These are phyloP conservation scores for Hetaerina titia DNA, from an alignment of 2,888 invertebrate genomes.

Conservation along the genomic window DNA sequence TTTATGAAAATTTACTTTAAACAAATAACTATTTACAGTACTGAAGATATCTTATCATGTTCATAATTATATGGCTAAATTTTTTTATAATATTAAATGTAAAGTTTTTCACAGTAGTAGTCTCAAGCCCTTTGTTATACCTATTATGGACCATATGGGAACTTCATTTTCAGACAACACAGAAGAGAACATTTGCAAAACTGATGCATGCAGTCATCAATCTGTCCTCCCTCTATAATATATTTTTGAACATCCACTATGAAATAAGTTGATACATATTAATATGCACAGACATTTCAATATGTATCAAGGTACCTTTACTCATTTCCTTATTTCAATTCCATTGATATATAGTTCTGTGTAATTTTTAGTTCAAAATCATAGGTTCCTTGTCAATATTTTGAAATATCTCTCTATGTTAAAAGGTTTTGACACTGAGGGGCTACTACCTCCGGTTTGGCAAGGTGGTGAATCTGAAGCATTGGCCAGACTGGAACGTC, in stretches of 20 bases:
- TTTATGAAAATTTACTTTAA: too few relatives aligned
- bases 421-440: slow-evolving; percentile 88
- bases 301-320: background rate
- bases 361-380: slow-evolving; percentile 22
- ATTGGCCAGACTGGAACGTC: slow-evolving; percentile 81
- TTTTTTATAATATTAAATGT: too few relatives aligned
- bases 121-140: too few relatives aligned
- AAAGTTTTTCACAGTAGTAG: too few relatives aligned
- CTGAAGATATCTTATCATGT: too few relatives aligned
- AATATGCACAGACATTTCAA: background rate
- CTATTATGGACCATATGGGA: too few relatives aligned
- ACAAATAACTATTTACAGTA: too few relatives aligned
- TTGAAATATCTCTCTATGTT: slow-evolving; percentile 62
- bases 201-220: too few relatives aligned
- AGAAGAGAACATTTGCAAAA: too few relatives aligned
- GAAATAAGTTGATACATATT: background rate
- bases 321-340: background rate
- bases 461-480: slow-evolving; percentile 88
- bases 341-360: slow-evolving; percentile 39
- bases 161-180: too few relatives aligned
- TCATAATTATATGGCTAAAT: too few relatives aligned
- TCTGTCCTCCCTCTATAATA: too few relatives aligned
- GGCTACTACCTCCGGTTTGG: slow-evolving; percentile 86
- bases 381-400: background rate
- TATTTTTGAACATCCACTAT: background rate